phyloP scores from a whole-genome alignment of 2,888 invertebrate species.

The Melieria crassipennis region DNA sequence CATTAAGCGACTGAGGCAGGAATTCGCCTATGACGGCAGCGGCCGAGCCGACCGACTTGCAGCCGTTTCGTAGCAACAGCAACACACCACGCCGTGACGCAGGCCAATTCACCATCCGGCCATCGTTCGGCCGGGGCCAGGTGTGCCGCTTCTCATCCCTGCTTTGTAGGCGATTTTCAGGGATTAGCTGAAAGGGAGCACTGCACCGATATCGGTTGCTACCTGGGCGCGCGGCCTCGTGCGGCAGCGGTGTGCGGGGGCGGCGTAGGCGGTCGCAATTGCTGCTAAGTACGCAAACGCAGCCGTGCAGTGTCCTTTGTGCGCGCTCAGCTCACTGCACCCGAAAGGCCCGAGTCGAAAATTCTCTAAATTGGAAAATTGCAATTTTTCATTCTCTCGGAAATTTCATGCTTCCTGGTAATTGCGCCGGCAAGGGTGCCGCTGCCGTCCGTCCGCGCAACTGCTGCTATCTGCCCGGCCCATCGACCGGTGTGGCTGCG shows the following conservation, averaged over 20 bases:
- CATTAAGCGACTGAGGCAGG: too few species aligned
- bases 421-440: constrained; percentile 21
- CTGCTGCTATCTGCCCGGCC: not conserved
- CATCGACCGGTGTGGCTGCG: not conserved
- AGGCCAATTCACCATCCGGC: too few species aligned
- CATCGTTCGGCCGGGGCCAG: constrained; percentile 4
- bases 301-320: not conserved
- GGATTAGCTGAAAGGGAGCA: constrained; percentile 48
- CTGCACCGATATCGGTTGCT: too few species aligned
- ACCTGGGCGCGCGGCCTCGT: too few species aligned
- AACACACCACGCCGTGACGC: too few species aligned
- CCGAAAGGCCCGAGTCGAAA: not conserved
- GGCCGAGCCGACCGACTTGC: too few species aligned
- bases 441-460: constrained; percentile 13
- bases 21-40: too few species aligned
- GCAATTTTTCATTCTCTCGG: constrained; percentile 8
- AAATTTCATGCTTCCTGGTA: constrained; percentile 33
- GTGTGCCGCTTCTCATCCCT: constrained; percentile 20
- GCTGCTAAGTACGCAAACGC: constrained; percentile 24
- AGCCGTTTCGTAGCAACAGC: too few species aligned
- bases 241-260: not conserved
- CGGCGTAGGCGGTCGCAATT: constrained; percentile 33
- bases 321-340: not conserved
- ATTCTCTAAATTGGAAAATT: constrained; percentile 28
- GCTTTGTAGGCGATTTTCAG: constrained; percentile 53